phyloP scores from a whole-genome alignment of 2,888 invertebrate genomes.

The Trichacis sp. region DNA sequence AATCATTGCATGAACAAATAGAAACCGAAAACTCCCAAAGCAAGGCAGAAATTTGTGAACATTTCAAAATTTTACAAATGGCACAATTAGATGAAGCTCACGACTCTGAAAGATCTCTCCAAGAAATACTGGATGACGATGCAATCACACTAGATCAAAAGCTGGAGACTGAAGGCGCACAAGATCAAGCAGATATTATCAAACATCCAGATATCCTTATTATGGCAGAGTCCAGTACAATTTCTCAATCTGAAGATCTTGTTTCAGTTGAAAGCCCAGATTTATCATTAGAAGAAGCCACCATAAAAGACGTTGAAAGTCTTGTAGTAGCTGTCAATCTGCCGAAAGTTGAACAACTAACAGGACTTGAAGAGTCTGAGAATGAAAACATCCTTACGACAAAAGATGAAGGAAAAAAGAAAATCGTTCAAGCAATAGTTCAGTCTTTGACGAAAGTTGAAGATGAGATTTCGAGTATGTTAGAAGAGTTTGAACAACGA shows the following conservation, averaged over 20 bases:
- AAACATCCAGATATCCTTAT: background rate
- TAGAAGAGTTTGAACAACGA: constrained; percentile 57
- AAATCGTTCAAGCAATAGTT: constrained; percentile 7
- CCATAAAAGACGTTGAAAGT: background rate
- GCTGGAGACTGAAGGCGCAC: background rate
- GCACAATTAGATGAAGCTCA: background rate
- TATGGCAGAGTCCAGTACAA: background rate
- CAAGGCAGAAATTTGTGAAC: background rate
- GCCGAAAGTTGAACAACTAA: background rate
- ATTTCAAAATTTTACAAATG: background rate
- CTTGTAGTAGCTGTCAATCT: background rate
- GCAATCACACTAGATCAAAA: background rate
- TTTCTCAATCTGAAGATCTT: background rate
- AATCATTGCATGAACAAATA: background rate
- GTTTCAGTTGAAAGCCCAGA: background rate
- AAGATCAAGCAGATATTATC: background rate
- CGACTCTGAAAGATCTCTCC: background rate
- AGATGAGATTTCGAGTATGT: constrained; percentile 48
- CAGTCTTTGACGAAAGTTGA: constrained; percentile 48
- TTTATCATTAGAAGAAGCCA: background rate
- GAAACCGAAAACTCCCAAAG: background rate
- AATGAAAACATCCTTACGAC: background rate
- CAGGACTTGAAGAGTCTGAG: background rate
- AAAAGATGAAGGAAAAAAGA: background rate
- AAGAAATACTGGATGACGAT: background rate